Conservation (phyloP, 2,888 invertebrate genomes). For the Margaritifera margaritifera region DNA sequence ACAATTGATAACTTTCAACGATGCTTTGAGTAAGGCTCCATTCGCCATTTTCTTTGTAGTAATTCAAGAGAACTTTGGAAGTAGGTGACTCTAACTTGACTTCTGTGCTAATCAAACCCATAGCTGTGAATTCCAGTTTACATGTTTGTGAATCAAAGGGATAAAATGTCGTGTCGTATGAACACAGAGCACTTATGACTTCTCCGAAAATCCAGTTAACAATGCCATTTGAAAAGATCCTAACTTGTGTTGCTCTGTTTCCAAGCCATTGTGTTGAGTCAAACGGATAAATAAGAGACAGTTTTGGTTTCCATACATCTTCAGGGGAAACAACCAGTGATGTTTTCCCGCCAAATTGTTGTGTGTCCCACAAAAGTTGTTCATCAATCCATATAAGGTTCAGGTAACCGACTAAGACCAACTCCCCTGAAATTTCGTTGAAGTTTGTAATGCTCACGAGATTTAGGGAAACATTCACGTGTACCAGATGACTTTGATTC, state of each 20-base stretch:
- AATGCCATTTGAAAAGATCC: constrained; percentile 9
- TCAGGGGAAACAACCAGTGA: constrained; percentile 8
- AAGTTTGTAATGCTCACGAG: constrained; percentile 19
- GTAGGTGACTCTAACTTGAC: neutral
- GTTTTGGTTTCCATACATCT: constrained; percentile 23
- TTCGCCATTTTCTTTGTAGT: constrained; percentile 16
- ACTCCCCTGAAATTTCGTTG: constrained; percentile 22
- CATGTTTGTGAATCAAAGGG: constrained; percentile 29
- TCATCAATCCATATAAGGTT: constrained; percentile 12
- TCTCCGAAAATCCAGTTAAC: constrained; percentile 14
- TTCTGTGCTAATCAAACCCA: neutral
- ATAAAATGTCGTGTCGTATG: constrained; percentile 24
- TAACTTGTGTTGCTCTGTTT: constrained; percentile 1
- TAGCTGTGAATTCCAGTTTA: constrained; percentile 5
- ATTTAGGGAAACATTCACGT: neutral
- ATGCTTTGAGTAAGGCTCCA: constrained; percentile 10
- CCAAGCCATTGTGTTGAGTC: constrained; percentile 10
- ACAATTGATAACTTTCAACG: neutral
- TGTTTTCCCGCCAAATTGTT: constrained; percentile 10
- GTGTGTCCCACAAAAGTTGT: constrained; percentile 18
- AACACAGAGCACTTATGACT: constrained; percentile 17
- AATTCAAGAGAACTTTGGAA: neutral
- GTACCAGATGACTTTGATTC: neutral
- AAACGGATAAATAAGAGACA: constrained; percentile 17
- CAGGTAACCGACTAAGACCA: constrained; percentile 10